A percentile compares a stretch with the other conserved stretches of the same genome.
Conservation (phyloP, 2,113 vertebrate genomes). For the Anoura caudifer region DNA sequence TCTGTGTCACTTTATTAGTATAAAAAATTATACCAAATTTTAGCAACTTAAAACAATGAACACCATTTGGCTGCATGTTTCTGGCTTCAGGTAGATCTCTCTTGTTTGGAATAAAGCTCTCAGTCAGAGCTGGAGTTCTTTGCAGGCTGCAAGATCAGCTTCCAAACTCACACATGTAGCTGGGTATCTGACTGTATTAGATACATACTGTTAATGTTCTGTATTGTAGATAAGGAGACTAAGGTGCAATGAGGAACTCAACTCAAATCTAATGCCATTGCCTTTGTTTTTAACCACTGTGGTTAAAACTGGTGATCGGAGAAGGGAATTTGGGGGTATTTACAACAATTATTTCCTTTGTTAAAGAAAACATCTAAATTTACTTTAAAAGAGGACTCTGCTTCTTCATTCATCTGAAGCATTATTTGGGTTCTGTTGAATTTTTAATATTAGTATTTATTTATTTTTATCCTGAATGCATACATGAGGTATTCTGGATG, state of each 20-base stretch:
- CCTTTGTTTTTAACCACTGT: neutral
- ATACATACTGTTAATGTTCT: neutral
- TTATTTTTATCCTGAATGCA: neutral
- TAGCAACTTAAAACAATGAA: neutral
- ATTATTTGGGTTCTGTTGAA: neutral
- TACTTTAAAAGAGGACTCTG: neutral
- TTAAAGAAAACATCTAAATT: slow-evolving; percentile 1
- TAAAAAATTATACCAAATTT: neutral
- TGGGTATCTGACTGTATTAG: neutral
- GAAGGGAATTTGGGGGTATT: neutral
- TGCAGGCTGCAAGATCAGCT: neutral
- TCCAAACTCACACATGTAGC: neutral
- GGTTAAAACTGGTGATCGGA: neutral
- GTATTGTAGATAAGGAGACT: neutral
- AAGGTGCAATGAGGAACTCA: neutral
- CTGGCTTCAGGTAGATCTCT: neutral
- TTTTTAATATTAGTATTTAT: neutral
- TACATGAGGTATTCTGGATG: neutral
- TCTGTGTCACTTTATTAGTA: neutral
- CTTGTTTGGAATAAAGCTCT: neutral
- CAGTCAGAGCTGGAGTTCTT: neutral
- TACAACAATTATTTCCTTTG: neutral
- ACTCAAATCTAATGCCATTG: neutral
- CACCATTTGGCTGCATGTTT: neutral
- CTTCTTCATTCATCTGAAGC: neutral